Evolutionary conservation across 2,113 vertebrate genomes (phyloP), one percentile per base, ranked within the genome.

Genomic region (Tychaedon coryphoeus): DNA sequence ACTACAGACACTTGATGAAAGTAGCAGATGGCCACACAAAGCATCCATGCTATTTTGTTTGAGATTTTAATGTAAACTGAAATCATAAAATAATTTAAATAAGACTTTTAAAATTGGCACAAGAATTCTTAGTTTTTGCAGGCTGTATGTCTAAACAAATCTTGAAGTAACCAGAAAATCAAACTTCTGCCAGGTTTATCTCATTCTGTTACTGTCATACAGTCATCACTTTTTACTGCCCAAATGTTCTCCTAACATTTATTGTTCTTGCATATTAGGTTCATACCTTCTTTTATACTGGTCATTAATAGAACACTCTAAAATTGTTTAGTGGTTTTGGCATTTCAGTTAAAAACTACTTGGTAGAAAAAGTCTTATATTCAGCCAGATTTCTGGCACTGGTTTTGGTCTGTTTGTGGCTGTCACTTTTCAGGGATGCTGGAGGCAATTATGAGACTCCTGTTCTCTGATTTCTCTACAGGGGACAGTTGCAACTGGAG

Each of bases 1-100:
- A 95, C 95, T 97, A 86, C 96, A 95, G 93, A 97, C 81, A 85
- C 95, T 97, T 97, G 95, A 94, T 92, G 96, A 97, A 96, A 96
- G 96, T 96, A 97, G 96, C 97, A 98, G 97, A 98, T 97, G 97
- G 97, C 83, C 94, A 90, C 93, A 97, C 96, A 97, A 97, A 97
- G 96, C 93, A 97, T 84, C 89, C 86, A 48, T 95, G 95, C 96
- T 96, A 97, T 97, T 98, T 98, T 97, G 96, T 98, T 97, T 97
- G 96, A 95, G 93, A 96, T 97, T 98, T 97, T 97, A 97, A 91
- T 97, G 95, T 97, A 97, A 97, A 97, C 94, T 85, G 80, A 97
- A 96, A 95, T 97, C 86, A 92, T 96, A 97, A 93, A 95, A 93
- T 96, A 88, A 93, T 91, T 95, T 95, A 97, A 97, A 96, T 88